Percentiles rank a stretch among this genome's conserved stretches.
Conservation (phyloP, 2,888 invertebrate species). For the Halictus quadricinctus region DNA sequence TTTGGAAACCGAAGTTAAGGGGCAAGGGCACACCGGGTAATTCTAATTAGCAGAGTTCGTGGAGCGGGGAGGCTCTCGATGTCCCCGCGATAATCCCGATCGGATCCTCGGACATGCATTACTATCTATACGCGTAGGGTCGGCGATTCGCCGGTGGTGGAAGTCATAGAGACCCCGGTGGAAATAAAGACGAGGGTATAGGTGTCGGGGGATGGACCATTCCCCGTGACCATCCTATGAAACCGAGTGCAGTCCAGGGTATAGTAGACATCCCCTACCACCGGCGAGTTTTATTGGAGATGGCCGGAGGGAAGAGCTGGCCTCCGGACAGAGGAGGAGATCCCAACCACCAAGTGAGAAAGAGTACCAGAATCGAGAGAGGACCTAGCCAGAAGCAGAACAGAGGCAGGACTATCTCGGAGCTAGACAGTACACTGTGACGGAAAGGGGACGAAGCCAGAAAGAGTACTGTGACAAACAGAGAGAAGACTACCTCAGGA, state of each 20-base stretch:
- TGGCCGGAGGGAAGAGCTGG: slow-evolving; percentile 48
- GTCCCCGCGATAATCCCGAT: slow-evolving; percentile 60
- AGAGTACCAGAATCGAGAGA: background rate
- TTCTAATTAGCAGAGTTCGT: slow-evolving; percentile 44
- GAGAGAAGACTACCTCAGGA: background rate
- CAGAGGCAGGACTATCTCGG: background rate
- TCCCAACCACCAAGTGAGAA: background rate
- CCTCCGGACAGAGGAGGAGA: slow-evolving; percentile 9
- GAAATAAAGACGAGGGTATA: slow-evolving; percentile 80
- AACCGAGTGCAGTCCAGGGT: slow-evolving; percentile 78
- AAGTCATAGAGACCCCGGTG: slow-evolving; percentile 69
- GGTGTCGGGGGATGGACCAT: slow-evolving; percentile 80
- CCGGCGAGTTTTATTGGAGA: slow-evolving; percentile 72
- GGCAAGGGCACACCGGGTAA: background rate
- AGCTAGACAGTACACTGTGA: background rate
- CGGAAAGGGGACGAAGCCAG: background rate
- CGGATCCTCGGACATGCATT: slow-evolving; percentile 47
- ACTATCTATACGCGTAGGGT: slow-evolving; percentile 40
- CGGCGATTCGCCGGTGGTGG: slow-evolving; percentile 41
- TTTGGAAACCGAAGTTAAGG: background rate
- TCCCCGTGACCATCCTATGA: slow-evolving; percentile 79
- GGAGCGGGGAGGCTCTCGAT: slow-evolving; percentile 5
- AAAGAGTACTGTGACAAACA: too few relatives aligned
- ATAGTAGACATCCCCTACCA: slow-evolving; percentile 71
- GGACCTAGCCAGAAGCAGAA: background rate